phyloP scores from a whole-genome alignment of 2,888 invertebrate genomes.

The Conistra vaccinii region DNA sequence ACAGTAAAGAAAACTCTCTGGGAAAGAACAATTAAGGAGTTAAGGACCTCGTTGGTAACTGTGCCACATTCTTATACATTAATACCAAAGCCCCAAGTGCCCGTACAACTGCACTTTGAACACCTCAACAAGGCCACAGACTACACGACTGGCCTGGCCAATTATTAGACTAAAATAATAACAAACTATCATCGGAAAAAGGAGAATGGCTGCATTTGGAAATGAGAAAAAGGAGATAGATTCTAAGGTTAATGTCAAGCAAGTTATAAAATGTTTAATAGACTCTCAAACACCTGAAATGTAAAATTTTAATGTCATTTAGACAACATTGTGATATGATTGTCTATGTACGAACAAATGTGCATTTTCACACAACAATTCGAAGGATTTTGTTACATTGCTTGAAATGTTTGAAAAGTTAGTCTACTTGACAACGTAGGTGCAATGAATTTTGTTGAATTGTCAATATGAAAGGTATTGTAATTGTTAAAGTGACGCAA shows the following conservation, averaged over 20 bases:
- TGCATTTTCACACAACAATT: too few species aligned
- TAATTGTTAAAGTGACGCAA: too few species aligned
- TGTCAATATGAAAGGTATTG: too few species aligned
- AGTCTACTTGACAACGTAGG: too few species aligned
- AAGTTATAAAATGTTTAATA: neutral
- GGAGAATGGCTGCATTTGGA: neutral
- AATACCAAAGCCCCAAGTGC: slow-evolving; percentile 19
- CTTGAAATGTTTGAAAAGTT: neutral
- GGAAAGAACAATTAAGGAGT: too few species aligned
- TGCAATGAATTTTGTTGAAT: too few species aligned
- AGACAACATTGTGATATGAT: neutral
- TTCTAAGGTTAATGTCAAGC: neutral
- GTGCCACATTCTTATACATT: slow-evolving; percentile 41
- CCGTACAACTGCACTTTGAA: slow-evolving; percentile 54
- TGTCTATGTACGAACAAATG: neutral
- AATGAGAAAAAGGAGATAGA: neutral
- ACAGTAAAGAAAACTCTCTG: neutral
- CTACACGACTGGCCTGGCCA: slow-evolving; percentile 42
- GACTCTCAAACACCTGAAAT: neutral
- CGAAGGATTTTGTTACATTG: neutral
- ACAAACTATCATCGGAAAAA: slow-evolving; percentile 16
- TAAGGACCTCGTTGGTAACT: neutral
- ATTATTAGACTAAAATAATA: slow-evolving; percentile 35
- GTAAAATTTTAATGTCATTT: neutral
- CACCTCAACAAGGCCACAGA: slow-evolving; percentile 50